These are phyloP conservation scores for Heteronetta atricapilla DNA, from an alignment of 2,113 vertebrate genomes.

Conservation along the genomic window DNA sequence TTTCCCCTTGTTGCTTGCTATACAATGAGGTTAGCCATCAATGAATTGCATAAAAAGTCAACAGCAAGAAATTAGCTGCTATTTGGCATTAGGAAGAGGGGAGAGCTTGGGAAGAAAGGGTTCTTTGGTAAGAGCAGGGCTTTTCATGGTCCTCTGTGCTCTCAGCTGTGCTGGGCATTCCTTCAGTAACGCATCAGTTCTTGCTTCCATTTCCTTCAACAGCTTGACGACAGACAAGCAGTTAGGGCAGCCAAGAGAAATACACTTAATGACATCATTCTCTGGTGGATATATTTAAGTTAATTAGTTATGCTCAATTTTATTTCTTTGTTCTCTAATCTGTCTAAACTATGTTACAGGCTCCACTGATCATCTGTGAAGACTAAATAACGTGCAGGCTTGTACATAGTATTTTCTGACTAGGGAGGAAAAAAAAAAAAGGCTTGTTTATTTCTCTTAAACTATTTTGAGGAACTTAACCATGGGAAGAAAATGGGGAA, in stretches of 20 bases:
- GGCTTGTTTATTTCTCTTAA: conserved; percentile 40
- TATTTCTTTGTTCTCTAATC: conserved; percentile 49
- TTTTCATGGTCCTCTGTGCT: neutral
- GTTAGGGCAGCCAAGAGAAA: conserved; percentile 13
- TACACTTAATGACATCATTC: conserved; percentile 18
- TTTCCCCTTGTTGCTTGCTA: neutral
- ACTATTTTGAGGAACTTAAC: neutral
- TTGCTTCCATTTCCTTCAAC: neutral
- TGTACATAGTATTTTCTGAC: neutral
- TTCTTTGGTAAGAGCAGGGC: neutral
- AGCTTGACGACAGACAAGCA: neutral
- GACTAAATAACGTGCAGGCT: conserved; percentile 47
- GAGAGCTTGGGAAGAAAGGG: neutral
- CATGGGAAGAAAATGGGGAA: neutral
- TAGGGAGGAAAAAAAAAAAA: neutral
- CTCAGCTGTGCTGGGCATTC: neutral
- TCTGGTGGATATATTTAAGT: conserved; percentile 8
- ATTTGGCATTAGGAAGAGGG: neutral
- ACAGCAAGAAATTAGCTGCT: neutral
- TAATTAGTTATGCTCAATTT: conserved; percentile 36
- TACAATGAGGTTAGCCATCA: neutral
- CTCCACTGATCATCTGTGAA: conserved; percentile 47
- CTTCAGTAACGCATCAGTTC: neutral
- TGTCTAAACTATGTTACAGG: conserved; percentile 38
- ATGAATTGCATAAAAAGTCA: neutral